Evolutionary conservation across 2,888 invertebrate species (phyloP), one percentile per base, ranked within the genome.

Genomic region (Halocaridina rubra): DNA sequence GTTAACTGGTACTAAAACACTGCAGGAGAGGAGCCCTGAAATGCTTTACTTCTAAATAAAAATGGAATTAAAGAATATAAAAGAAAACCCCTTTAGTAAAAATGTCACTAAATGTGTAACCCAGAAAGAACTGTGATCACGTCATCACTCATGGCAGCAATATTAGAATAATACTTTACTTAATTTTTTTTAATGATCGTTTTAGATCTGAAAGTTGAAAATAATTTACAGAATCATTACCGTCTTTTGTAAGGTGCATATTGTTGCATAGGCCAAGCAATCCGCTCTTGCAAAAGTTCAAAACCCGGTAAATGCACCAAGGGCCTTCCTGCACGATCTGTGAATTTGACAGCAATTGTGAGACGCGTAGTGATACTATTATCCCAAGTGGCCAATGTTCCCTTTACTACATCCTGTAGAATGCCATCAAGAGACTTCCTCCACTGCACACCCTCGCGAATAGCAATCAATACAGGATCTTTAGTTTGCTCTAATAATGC

Each of bases 361-460:
- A 87, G 85, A 33, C 85, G 69, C 1, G 87, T 85, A 22, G 87
- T 87, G 76, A 85, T 87, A 46, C 81, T 59, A 33, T 87, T 87
- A 61, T 87, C 86, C 87, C 87, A 87, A n/a, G 87, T 87, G 30
- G 87, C 87, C 10, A 85, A 71, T 8, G n/a, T 57, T 13, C 87
- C 87, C 22, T 61, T 39, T 22, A 64, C 87, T 3, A 87, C 87
- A 19, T 87, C 87, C 64, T 79, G 39, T 64, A 85, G 80, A 72
- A 85, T 87, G 2, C 74, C 82, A 59, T 82, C 80, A 4, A 87
- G 69, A 32, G 85, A 85, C 27, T 61, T 67, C 22, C 82, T 74
- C 87, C 87, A 87, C 57, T 85, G 71, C 16, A 87, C 87, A 7
- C 85, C 85, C 22, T 85, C 80, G 29, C 87, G n/a, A 59, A 87